Evolutionary conservation across 1,140 invertebrate genomes (phyloP).

Genomic region (Hyles euphorbiae): DNA sequence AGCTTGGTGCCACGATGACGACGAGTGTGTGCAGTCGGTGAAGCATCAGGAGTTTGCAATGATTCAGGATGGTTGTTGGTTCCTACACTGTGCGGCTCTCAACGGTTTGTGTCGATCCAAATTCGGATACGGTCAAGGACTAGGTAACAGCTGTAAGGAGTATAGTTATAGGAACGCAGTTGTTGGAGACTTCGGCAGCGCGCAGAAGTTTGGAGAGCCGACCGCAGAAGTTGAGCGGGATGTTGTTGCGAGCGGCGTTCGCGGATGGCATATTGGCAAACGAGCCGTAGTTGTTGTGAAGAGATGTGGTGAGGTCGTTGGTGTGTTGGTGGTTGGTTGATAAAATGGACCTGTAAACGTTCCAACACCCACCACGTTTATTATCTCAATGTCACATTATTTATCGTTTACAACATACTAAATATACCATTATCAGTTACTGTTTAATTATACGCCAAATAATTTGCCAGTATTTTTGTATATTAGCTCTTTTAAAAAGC

Average conservation of each 20-base stretch:
- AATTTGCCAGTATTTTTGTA: too few species aligned
- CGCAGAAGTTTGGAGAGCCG: conserved; percentile 63
- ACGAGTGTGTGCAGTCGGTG: conserved; percentile 63
- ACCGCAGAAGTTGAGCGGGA: conserved; percentile 57
- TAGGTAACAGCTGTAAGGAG: conserved; percentile 64
- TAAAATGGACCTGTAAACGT: conserved; percentile 74
- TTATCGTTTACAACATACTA: conserved; percentile 1
- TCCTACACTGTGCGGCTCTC: conserved; percentile 52
- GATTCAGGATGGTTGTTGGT: conserved; percentile 46
- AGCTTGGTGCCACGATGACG: conserved; percentile 57
- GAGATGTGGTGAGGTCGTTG: conserved; percentile 71
- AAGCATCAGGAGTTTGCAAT: conserved; percentile 52
- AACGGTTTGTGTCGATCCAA: conserved; percentile 36
- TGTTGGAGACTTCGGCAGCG: conserved; percentile 61
- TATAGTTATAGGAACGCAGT: conserved; percentile 50
- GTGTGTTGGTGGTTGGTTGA: conserved; percentile 74
- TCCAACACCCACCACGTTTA: conserved; percentile 75
- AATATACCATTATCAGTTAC: neutral
- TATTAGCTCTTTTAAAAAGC: too few species aligned
- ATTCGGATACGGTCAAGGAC: conserved; percentile 35
- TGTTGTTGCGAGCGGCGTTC: conserved; percentile 60
- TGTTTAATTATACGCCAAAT: too few species aligned
- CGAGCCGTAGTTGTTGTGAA: conserved; percentile 70
- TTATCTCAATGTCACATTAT: conserved; percentile 34
- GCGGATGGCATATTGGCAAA: conserved; percentile 64